Evolutionary conservation across 64 coral and sea anemone species (phyloP).

Genomic region (Montipora efflorescens): DNA sequence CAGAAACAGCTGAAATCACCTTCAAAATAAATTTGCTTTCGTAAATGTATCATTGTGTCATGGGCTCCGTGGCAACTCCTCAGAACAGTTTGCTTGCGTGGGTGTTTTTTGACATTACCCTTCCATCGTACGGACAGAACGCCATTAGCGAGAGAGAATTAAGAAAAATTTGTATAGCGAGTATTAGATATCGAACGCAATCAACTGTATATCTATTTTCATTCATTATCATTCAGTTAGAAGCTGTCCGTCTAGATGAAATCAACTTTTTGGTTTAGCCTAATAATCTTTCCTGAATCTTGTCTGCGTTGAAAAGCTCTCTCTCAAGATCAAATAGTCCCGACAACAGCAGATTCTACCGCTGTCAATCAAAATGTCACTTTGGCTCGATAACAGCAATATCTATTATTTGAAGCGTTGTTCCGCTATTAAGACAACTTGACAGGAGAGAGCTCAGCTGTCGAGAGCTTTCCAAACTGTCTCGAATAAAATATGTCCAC

Average conservation of each 20-base stretch:
- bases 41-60: constrained; percentile 38
- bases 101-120: background rate
- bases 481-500: constrained; percentile 44
- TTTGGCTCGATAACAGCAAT: constrained; percentile 41
- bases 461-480: constrained; percentile 49
- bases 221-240: constrained; percentile 23
- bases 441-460: constrained; percentile 40
- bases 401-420: constrained; percentile 1
- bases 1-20: constrained; percentile 63
- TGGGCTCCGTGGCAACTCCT: background rate
- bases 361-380: constrained; percentile 27
- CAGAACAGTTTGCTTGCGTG: background rate
- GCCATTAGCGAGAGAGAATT: constrained; percentile 33
- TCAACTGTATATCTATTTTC: constrained; percentile 24
- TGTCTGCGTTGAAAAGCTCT: constrained; percentile 41
- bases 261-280: constrained; percentile 29
- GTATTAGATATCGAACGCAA: constrained; percentile 27
- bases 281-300: constrained; percentile 43
- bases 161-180: constrained; percentile 14
- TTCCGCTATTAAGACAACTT: constrained; percentile 39
- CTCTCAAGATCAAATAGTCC: constrained; percentile 32
- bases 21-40: constrained; percentile 53
- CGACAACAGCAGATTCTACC: constrained; percentile 15
- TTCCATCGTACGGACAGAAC: background rate
- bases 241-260: constrained; percentile 48